Base-by-base conservation (phyloP, 2,888 invertebrate genomes). In the Thymelicus sylvestris region DNA sequence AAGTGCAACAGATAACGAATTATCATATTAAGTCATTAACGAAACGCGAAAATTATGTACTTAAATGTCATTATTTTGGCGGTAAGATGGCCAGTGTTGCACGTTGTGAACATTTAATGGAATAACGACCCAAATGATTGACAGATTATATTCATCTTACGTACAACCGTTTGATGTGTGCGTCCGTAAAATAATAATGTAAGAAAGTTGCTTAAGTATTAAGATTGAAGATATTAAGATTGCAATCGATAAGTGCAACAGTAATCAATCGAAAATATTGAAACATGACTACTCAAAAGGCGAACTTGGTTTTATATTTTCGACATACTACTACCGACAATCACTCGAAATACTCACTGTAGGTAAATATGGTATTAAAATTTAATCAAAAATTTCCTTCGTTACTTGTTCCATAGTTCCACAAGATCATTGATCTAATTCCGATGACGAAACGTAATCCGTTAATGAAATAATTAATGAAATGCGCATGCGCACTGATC, bases 401-500 rank as follows among this genome's bases (percentile, higher is more conserved):
- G 3, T 31, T 31, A 31, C 64, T 24, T 5, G 38, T 39, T 48
- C 38, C 31, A 38, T 68, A 68, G 63, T 63, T 38, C 63, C 63
- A 38, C 24, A 10, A 48, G 39, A 67, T 15, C 41, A 31, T 72
- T 64, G 68, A 64, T 61, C 57, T 74, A 72, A 70, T 67, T 64
- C 65, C 15, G 38, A 63, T 74, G 75, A 76, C 74, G 78, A 66
- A 76, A 75, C 55, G 24, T 77, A 78, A 79, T 77, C 77, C 75
- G 74, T 73, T 79, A 76, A 76, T 73, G 71, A 80, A 80, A 79
- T 81, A 80, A 75, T 78, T 77, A 77, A 78, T 79, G 74, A 76
- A 73, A 77, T 70, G 76, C 75, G 72, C 31, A 31, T 5, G 74
- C 75, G 31, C 31, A 31, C 80, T 83, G 86, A 85, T 83, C 87